phyloP scores from a whole-genome alignment of 2,888 invertebrate genomes.

The Dynastes grantii region DNA sequence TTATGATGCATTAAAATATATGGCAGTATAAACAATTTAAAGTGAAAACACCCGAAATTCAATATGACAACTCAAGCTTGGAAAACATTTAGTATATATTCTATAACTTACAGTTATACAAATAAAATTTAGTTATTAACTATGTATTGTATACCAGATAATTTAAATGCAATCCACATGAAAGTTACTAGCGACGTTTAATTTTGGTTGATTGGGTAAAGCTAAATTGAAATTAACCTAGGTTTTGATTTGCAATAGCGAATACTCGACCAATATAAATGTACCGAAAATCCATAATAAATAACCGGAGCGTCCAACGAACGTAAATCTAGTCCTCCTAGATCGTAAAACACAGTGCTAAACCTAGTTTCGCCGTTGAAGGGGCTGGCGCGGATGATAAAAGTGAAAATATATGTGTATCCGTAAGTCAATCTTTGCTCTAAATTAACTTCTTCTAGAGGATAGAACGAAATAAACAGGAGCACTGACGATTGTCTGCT shows the following conservation, averaged over 20 bases:
- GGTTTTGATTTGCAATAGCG: constrained; percentile 27
- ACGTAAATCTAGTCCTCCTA: constrained; percentile 42
- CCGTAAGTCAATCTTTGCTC: constrained; percentile 43
- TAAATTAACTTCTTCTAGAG: constrained; percentile 41
- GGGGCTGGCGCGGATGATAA: constrained; percentile 29
- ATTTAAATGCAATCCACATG: background rate
- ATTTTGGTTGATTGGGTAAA: constrained; percentile 10
- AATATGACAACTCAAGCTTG: too few species aligned
- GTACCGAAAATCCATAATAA: constrained; percentile 41
- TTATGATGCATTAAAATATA: too few species aligned
- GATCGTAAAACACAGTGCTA: constrained; percentile 45
- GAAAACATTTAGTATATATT: too few species aligned
- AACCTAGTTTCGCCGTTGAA: constrained; percentile 41
- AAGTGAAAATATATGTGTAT: constrained; percentile 45
- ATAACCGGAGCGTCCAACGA: constrained; percentile 33
- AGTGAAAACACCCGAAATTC: too few species aligned
- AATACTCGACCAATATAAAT: constrained; percentile 30
- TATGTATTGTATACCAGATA: background rate
- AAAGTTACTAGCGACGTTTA: background rate
- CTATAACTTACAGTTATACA: background rate
- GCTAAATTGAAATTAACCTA: constrained; percentile 36
- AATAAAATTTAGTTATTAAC: background rate
- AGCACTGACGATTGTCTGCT: constrained; percentile 35
- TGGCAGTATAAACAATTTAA: too few species aligned
- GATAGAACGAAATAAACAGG: constrained; percentile 37